Evolutionary conservation across 2,888 invertebrate genomes (phyloP).

Genomic region (Labia minor): DNA sequence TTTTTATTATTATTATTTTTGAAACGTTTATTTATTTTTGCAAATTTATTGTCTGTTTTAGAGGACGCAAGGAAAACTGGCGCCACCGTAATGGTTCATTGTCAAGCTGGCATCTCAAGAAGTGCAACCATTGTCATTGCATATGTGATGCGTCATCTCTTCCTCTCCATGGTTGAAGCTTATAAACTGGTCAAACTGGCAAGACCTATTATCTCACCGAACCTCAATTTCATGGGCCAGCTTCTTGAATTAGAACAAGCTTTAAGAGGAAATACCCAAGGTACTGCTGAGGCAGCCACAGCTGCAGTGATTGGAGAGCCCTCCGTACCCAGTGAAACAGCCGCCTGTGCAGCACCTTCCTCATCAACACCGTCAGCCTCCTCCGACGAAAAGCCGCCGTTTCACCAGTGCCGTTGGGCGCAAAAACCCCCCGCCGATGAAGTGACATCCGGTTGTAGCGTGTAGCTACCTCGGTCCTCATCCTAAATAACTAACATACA

Average conservation of each 20-base stretch:
- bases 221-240: constrained; percentile 89
- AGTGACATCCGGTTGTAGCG: constrained; percentile 45
- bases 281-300: constrained; percentile 28
- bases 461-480: constrained; percentile 30
- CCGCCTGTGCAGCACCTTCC: constrained; percentile 1
- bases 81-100: constrained; percentile 76
- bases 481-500: no score
- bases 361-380: constrained; percentile 18
- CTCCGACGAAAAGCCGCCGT: constrained; percentile 33
- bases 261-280: constrained; percentile 35
- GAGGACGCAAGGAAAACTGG: constrained; percentile 59
- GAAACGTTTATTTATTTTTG: constrained; percentile 20
- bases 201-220: constrained; percentile 85
- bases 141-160: constrained; percentile 82
- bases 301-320: constrained; percentile 16
- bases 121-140: constrained; percentile 92
- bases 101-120: constrained; percentile 89
- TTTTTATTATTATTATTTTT: constrained; percentile 27
- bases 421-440: constrained; percentile 41
- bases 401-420: constrained; percentile 42
- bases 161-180: constrained; percentile 73
- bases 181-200: constrained; percentile 75
- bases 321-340: background rate
- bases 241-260: constrained; percentile 71
- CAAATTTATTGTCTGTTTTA: constrained; percentile 37